Evolutionary conservation across 1,140 invertebrate species (phyloP).

Genomic region (Nebria ingens): DNA sequence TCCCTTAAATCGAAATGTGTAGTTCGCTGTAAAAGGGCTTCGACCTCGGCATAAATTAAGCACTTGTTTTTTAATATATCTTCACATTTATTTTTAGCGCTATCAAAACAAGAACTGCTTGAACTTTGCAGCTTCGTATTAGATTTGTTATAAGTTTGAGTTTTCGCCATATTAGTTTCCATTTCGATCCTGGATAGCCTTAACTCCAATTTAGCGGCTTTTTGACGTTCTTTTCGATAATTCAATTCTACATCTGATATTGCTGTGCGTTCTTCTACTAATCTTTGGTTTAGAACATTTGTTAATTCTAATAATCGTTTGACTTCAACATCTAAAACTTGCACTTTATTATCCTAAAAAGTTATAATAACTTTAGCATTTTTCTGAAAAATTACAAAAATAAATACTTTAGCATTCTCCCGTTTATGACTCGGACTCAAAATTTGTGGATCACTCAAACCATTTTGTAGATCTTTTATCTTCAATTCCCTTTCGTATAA

Average conservation of each 20-base stretch:
- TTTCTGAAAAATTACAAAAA: slow-evolving; percentile 12
- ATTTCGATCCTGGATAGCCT: slow-evolving; percentile 22
- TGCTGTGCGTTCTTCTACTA: slow-evolving; percentile 39
- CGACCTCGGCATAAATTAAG: too few relatives aligned
- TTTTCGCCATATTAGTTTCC: slow-evolving; percentile 17
- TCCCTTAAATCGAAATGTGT: too few relatives aligned
- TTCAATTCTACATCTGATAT: slow-evolving; percentile 21
- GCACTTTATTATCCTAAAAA: slow-evolving; percentile 27
- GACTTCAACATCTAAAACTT: slow-evolving; percentile 43
- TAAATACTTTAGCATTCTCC: too few relatives aligned
- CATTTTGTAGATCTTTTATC: slow-evolving; percentile 7
- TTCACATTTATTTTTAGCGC: too few relatives aligned
- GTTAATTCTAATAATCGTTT: slow-evolving; percentile 41
- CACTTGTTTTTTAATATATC: too few relatives aligned
- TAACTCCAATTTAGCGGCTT: slow-evolving; percentile 25
- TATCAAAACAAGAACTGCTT: background rate
- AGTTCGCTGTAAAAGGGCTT: too few relatives aligned
- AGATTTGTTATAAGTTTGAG: background rate
- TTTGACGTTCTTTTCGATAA: slow-evolving; percentile 24
- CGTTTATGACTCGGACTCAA: slow-evolving; percentile 19
- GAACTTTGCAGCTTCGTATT: background rate
- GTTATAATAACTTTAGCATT: too few relatives aligned
- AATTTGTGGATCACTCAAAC: slow-evolving; percentile 12
- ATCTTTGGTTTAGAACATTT: slow-evolving; percentile 36
- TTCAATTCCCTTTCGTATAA: background rate